phyloP scores from a whole-genome alignment of 2,888 invertebrate species.

The Oasisia sp. region DNA sequence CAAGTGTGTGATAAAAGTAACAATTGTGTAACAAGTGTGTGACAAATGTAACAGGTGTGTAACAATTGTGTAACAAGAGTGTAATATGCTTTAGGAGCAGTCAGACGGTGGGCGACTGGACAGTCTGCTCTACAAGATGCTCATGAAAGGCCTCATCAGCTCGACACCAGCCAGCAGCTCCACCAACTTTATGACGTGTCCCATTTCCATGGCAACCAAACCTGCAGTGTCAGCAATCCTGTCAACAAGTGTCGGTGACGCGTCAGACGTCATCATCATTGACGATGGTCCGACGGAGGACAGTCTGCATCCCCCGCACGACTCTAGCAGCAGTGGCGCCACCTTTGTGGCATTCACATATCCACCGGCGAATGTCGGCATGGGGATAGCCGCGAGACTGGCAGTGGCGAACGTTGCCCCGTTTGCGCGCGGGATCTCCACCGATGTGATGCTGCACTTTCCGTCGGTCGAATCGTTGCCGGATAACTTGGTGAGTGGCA shows the following conservation, averaged over 20 bases:
- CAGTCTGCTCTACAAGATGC: background rate
- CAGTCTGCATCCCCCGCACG: background rate
- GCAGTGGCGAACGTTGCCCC: background rate
- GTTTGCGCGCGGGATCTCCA: background rate
- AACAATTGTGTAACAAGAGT: background rate
- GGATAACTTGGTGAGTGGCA: background rate
- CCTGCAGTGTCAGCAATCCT: background rate
- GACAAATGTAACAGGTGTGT: background rate
- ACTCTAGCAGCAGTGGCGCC: background rate
- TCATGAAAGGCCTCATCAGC: background rate
- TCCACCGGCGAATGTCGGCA: background rate
- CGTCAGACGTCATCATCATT: background rate
- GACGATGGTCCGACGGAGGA: background rate
- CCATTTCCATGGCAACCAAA: slow-evolving; percentile 1
- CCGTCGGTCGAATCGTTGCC: background rate
- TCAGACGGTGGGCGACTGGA: background rate
- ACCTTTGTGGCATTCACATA: background rate
- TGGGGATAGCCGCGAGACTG: background rate
- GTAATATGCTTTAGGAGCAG: background rate
- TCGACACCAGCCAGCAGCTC: background rate
- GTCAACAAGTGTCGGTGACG: background rate
- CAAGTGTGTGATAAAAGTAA: background rate
- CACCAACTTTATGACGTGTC: background rate
- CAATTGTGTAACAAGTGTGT: background rate
- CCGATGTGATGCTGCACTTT: background rate